Base-by-base conservation (phyloP, 2,888 invertebrate species). In the Caenorhabditis macrosperma region DNA sequence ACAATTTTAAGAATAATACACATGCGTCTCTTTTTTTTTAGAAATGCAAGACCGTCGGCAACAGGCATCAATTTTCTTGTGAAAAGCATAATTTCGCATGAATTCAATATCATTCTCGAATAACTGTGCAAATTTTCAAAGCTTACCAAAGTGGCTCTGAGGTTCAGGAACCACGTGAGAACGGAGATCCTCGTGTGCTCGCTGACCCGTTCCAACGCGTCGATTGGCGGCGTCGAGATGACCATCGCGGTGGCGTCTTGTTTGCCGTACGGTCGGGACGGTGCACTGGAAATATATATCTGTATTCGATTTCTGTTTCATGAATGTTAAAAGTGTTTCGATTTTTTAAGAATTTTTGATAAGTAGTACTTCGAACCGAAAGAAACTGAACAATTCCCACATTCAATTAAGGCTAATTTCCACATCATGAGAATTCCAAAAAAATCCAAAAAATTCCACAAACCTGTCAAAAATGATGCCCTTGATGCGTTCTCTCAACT, bases 211-310 rank as follows among this genome's bases (percentile, higher is more conserved):
- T 78, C 78, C 30, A 78, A 24, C 1, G 78, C 81, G 41, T 82
- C 82, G 12, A 82, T 66, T 12, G 82, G 78, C 5, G 84, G 84
- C 7, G 84, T 84, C 26, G 84, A 84, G 7, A 78, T 60, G 33
- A 84, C 84, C 61, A 84, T 82, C 17, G 81, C 84, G 5, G 72
- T 71, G 2, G 84, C 84, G 41, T 80, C 82, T 38, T 80, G 82
- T 44, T 78, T 78, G 20, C 80, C 84, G 46, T 71, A 67, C 6
- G 82, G 78, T 0, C 79, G 57, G 5, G 82, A 78, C 46, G 84
- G 84, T 3, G 84, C 84, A 68, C 84, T 83, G 48, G 38, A 76
- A 46, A 20, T 12, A 4, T 22, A 20, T 46, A 26, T 44, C 35
- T 5, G 7, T 30, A 26, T 20, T 5, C 30, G 15, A 46, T 28